Evolutionary conservation across 2,797 vertebrate genomes (phyloP), one percentile per base, ranked within the genome.

Genomic region (Heteromormyrus szaboi): DNA sequence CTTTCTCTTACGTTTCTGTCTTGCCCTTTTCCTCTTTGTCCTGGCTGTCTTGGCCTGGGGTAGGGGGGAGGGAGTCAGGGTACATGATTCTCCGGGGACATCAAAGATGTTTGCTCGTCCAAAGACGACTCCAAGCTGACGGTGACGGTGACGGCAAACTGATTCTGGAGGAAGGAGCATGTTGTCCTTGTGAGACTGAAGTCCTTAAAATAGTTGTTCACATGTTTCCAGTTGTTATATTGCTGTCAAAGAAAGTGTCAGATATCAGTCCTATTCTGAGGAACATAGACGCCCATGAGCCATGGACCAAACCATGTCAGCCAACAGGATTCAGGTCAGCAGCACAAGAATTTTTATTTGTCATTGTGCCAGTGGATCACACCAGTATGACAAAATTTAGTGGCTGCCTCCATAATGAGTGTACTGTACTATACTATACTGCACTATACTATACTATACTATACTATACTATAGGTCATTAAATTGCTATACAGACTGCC

Each of bases 41-140:
- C 53, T 37, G 46, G 11, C 68, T 1, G 14, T 17, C 68, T 41
- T 41, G 33, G 33, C 68, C 4, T 65, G 59, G 29, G n/a, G 2
- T 29, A 25, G 87, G 17, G 22, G 2, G 1, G 2, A 37, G 33
- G 33, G 33, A 0, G 12, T 17, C 5, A n/a, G 4, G 3, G 85
- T 5, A 17, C 48, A 91, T 90, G 8, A 91, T 92, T 89, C 90
- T 89, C 93, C 89, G 89, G 46, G 91, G 29, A 83, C 91, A 92
- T 94, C 92, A 94, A 93, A 94, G 93, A 88, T 12, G 1, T 2
- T 44, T 88, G 48, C 92, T 87, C 93, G 93, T 92, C 92, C 90
- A 93, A 91, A 92, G 91, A 93, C 91, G 56, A 92, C 89, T 90
- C 89, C 92, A 87, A 89, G 89, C 81, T 84, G 14, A 37, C 37